Evolutionary conservation across 2,888 invertebrate genomes (phyloP).

Genomic region (Phanerotoma sp.): DNA sequence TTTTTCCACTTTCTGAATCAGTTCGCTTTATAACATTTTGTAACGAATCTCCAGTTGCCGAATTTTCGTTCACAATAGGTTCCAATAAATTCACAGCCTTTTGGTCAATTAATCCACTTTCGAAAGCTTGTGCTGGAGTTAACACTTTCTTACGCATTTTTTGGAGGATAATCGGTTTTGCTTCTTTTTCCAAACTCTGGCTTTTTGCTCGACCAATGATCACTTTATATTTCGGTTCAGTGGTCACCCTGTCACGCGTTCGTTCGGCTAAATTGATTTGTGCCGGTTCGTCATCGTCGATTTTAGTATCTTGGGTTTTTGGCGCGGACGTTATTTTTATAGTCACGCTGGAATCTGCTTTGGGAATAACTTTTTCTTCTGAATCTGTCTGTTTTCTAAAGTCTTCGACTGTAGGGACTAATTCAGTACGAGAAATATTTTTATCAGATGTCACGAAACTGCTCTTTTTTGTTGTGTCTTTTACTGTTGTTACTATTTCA

Average conservation of each 20-base stretch:
- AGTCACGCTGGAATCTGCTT: conserved; percentile 25
- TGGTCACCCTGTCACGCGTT: conserved; percentile 62
- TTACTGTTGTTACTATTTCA: conserved; percentile 33
- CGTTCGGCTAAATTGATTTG: conserved; percentile 64
- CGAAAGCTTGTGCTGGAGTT: conserved; percentile 74
- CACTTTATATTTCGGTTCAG: conserved; percentile 69
- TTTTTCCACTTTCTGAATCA: conserved; percentile 73
- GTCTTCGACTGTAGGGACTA: no score
- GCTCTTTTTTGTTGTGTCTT: no score
- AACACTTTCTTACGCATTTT: conserved; percentile 77
- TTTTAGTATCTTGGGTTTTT: conserved; percentile 46
- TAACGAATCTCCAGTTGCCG: conserved; percentile 67
- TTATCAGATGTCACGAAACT: no score
- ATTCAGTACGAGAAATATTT: no score
- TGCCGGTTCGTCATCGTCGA: conserved; percentile 49
- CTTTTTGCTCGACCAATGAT: conserved; percentile 65
- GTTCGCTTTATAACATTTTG: conserved; percentile 73
- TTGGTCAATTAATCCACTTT: conserved; percentile 76
- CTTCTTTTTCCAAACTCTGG: conserved; percentile 64
- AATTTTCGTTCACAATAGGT: conserved; percentile 66
- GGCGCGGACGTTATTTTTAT: conserved; percentile 11
- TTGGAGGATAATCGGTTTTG: conserved; percentile 71
- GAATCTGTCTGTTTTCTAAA: conserved; percentile 63
- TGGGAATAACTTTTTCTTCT: conserved; percentile 53
- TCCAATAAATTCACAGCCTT: conserved; percentile 73